phyloP scores from a whole-genome alignment of 2,888 invertebrate species.

The Drosophila hamatofila region DNA sequence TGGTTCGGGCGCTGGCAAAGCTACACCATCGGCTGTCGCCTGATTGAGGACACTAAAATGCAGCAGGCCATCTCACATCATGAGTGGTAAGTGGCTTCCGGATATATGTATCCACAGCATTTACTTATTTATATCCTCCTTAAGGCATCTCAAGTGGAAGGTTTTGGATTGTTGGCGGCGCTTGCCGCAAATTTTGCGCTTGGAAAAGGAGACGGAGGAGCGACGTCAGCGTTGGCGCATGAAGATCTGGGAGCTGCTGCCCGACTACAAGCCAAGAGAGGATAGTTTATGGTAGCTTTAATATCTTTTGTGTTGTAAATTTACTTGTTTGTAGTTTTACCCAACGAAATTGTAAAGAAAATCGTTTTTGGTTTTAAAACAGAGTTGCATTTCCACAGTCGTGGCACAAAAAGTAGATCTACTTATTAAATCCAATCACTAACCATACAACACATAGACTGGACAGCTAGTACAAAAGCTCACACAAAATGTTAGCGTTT shows the following conservation, averaged over 20 bases:
- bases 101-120: no score
- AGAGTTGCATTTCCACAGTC: constrained; percentile 4
- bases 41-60: constrained; percentile 86
- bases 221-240: constrained; percentile 90
- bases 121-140: neutral
- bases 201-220: constrained; percentile 89
- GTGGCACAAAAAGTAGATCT: neutral
- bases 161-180: constrained; percentile 88
- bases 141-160: constrained; percentile 85
- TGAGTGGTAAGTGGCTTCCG: constrained; percentile 78
- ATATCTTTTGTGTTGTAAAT: constrained; percentile 19
- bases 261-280: constrained; percentile 88
- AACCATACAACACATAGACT: no score
- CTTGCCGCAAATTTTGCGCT: constrained; percentile 88
- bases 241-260: constrained; percentile 90
- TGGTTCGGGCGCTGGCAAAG: constrained; percentile 86
- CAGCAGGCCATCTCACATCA: constrained; percentile 84
- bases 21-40: constrained; percentile 85
- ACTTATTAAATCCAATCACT: neutral
- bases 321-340: neutral
- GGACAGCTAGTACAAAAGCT: no score
- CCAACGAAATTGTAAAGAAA: neutral
- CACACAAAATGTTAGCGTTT: no score
- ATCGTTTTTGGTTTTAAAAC: neutral
- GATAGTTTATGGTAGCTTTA: constrained; percentile 68